Evolutionary conservation across 2,888 invertebrate genomes (phyloP), one percentile per base, ranked within the genome.

Genomic region (Lysandra coridon): DNA sequence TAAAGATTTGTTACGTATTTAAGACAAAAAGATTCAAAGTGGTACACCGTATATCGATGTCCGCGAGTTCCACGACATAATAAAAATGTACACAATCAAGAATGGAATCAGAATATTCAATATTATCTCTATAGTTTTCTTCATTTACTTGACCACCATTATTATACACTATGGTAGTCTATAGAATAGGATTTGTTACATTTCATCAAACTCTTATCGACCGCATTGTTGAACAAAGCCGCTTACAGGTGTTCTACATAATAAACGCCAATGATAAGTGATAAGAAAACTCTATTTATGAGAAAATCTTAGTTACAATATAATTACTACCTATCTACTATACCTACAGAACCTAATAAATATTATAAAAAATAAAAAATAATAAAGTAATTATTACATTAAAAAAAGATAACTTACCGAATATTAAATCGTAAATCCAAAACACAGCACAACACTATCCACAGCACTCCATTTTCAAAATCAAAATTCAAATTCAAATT

Each of bases 401-500:
- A 12, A 53, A 57, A 57, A 57, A 57, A 17, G 74, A 73, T 5
- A 78, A 84, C 84, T 83, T 80, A 84, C 84, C 83, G 81, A 40
- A 79, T 73, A 78, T 4, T 33, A 64, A 80, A 73, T 78, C 37
- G 77, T 81, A 84, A 85, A 83, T 84, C 84, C 81, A 77, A 80
- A 77, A 79, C 82, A 83, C 84, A 82, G 80, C 81, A 82, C 81
- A 78, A 37, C 82, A 83, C 82, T 81, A 79, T 75, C 5, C 23
- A 75, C 75, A 49, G 37, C 49, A 53, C 30, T 33, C 76, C 49
- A 30, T 84, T 85, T 85, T 84, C 84, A 81, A 83, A 86, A 86
- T 88, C 83, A 83, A 86, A 87, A 84, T 40, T 84, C 83, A 81
- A 83, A 86, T 86, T 88, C 82, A 83, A 86, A 87, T 84, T 40